A percentile compares a stretch with the other conserved stretches of the same genome.
phyloP scores from a whole-genome alignment of 2,113 vertebrate genomes.

The Corydoras sp. region DNA sequence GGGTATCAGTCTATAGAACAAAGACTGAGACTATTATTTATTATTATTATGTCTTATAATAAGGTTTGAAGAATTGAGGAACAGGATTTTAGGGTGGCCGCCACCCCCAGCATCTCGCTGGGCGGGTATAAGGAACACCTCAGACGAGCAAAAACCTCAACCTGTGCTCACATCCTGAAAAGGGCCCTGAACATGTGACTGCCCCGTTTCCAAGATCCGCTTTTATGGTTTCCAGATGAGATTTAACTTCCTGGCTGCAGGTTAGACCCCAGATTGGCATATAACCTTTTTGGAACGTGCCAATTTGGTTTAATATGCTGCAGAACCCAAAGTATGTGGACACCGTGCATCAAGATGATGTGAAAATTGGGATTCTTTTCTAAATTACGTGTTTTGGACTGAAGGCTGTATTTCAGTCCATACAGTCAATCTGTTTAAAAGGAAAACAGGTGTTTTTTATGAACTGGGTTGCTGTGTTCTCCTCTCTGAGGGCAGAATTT shows the following conservation, averaged over 20 bases:
- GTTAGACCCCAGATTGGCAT: conserved; percentile 29
- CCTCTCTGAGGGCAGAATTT: no score
- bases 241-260: conserved; percentile 35
- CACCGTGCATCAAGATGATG: no score
- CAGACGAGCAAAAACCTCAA: conserved; percentile 41
- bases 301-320: no score
- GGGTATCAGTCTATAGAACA: not conserved
- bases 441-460: no score
- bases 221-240: conserved; percentile 51
- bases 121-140: conserved; percentile 14
- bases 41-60: not conserved
- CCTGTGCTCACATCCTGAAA: conserved; percentile 49
- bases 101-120: conserved; percentile 15
- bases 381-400: no score
- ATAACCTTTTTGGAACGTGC: conserved; percentile 19
- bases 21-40: no score
- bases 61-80: not conserved
- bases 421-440: no score
- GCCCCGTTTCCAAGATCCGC: conserved; percentile 45
- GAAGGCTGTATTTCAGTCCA: no score
- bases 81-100: not conserved
- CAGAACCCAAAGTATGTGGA: no score
- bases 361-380: no score
- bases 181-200: conserved; percentile 35
- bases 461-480: no score